Conservation (phyloP, 92 coral and sea anemone species). For the Chrysogorgia sp. region DNA sequence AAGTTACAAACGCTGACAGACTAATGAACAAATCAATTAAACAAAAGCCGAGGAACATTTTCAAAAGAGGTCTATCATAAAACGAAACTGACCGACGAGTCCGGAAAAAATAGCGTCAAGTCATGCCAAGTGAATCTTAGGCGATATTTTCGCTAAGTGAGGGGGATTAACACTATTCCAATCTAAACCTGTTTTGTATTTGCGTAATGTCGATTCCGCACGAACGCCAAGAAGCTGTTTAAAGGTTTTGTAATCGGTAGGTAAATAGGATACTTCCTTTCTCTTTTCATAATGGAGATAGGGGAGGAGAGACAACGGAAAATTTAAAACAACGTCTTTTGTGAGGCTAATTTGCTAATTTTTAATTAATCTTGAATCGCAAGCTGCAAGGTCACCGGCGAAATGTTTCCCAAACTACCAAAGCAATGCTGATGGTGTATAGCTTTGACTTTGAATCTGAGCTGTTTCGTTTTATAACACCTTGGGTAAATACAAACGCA, state of each 20-base stretch:
- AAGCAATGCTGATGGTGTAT: too few relatives aligned
- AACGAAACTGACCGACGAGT: too few relatives aligned
- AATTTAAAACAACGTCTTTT: not conserved
- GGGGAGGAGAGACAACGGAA: conserved; percentile 3
- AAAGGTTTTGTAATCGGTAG: conserved; percentile 21
- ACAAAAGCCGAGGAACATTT: too few relatives aligned
- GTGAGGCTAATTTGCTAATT: conserved; percentile 10
- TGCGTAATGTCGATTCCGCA: conserved; percentile 14
- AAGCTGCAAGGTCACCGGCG: conserved; percentile 6
- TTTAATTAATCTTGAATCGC: conserved; percentile 5
- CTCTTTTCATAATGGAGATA: conserved; percentile 5
- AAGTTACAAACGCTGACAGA: not conserved
- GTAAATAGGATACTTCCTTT: conserved; percentile 29
- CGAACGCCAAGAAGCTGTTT: not conserved
- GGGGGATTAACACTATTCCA: conserved; percentile 28
- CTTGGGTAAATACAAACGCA: too few relatives aligned
- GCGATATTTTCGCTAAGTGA: too few relatives aligned
- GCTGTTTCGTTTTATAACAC: too few relatives aligned
- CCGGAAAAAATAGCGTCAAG: too few relatives aligned
- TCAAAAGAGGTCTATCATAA: too few relatives aligned
- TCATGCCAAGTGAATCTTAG: conserved; percentile 1
- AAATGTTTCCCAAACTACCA: too few relatives aligned
- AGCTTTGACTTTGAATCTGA: too few relatives aligned
- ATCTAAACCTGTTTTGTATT: conserved; percentile 14
- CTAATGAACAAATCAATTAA: not conserved